Evolutionary conservation across 2,888 invertebrate genomes (phyloP).

Genomic region (Gymnoscelis rufifasciata): DNA sequence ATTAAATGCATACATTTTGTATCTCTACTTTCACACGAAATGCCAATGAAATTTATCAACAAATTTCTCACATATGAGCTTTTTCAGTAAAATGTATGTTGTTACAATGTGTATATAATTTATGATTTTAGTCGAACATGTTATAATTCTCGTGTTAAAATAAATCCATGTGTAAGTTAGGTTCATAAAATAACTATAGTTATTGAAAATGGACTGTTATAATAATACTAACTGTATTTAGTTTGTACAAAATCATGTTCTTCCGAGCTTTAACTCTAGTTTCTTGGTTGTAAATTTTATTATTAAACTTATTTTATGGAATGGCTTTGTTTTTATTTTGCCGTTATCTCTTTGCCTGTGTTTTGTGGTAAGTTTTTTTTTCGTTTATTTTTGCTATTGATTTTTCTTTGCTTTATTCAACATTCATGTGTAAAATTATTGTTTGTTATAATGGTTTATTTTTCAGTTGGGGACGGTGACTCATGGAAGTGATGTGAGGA

Average conservation of each 20-base stretch:
- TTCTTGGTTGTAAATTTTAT: conserved; percentile 75
- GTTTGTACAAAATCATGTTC: conserved; percentile 69
- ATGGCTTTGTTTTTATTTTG: conserved; percentile 58
- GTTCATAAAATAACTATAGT: conserved; percentile 33
- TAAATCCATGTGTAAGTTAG: conserved; percentile 4
- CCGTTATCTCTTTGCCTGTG: conserved; percentile 49
- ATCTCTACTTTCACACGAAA: too few relatives aligned
- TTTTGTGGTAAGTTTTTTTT: conserved; percentile 58
- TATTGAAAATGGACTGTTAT: conserved; percentile 44
- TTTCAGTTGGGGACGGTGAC: conserved; percentile 81
- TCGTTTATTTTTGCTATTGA: conserved; percentile 28
- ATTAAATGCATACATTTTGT: too few relatives aligned
- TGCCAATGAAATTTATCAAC: too few relatives aligned
- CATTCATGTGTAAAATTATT: too few relatives aligned
- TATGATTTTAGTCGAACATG: neutral
- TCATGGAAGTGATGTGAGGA: conserved; percentile 89
- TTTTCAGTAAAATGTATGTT: neutral
- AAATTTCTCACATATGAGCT: neutral
- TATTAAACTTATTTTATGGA: conserved; percentile 73
- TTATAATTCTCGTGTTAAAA: too few relatives aligned
- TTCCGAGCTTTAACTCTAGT: conserved; percentile 76
- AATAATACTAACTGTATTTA: conserved; percentile 38
- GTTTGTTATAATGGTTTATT: neutral
- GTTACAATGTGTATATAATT: neutral
- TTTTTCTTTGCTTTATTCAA: conserved; percentile 10